Evolutionary conservation across 2,797 vertebrate species (phyloP).

Genomic region (Gila robusta): DNA sequence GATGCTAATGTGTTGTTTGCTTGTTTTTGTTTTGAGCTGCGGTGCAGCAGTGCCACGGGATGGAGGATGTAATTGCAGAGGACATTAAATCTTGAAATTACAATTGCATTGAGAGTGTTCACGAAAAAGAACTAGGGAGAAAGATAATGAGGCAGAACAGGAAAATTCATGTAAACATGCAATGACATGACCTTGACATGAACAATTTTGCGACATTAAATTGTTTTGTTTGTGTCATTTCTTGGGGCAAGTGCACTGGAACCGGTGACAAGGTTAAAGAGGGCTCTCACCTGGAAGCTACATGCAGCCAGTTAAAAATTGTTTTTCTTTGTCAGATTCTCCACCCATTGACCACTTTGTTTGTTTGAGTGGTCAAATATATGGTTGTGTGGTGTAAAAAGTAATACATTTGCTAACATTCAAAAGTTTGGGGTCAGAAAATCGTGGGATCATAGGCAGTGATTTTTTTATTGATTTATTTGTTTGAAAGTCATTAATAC

Average conservation of each 20-base stretch:
- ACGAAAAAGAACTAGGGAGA: background rate
- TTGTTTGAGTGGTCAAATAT: background rate
- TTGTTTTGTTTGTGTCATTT: slow-evolving; percentile 37
- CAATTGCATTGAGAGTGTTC: background rate
- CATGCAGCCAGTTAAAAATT: background rate
- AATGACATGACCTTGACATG: slow-evolving; percentile 17
- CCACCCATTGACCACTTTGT: background rate
- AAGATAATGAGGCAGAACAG: slow-evolving; percentile 52
- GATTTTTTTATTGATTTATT: background rate
- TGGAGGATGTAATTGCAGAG: slow-evolving; percentile 62
- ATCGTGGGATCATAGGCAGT: too few species aligned
- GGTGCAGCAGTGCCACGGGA: slow-evolving; percentile 31
- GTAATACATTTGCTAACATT: background rate
- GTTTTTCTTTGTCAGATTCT: background rate
- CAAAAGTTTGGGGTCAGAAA: background rate
- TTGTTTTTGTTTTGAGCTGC: slow-evolving; percentile 54
- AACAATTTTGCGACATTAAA: slow-evolving; percentile 46
- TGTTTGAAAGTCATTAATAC: background rate
- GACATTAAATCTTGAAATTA: slow-evolving; percentile 52
- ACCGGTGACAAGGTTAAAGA: background rate
- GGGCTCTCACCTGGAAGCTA: slow-evolving; percentile 3
- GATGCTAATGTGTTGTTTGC: slow-evolving; percentile 44
- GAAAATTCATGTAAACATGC: slow-evolving; percentile 33
- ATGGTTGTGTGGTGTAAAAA: background rate
- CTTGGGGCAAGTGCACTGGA: slow-evolving; percentile 17